Base-by-base conservation (phyloP, 2,113 vertebrate species). In the Anolis carolinensis region DNA sequence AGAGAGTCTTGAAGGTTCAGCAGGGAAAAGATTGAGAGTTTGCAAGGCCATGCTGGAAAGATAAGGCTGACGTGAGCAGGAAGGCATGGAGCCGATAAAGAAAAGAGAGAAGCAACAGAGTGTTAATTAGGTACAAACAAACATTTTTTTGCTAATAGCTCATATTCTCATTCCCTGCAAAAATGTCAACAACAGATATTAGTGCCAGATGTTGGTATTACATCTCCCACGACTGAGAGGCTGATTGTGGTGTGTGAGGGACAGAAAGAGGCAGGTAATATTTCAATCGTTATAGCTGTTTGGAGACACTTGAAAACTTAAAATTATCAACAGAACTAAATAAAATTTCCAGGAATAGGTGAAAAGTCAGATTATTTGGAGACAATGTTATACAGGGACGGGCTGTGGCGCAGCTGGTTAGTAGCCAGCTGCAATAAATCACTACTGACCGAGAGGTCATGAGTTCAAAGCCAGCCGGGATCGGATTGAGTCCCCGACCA, bases 121-220 rank as follows among this genome's bases (percentile, higher is more conserved):
- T 95, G 92, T 96, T 97, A 97, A 97, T 97, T 97, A 97, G 95
- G 95, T 95, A 94, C 96, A 96, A 96, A 96, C 96, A 97, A 97
- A 96, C 96, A 96, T 95, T 96, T 95, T 96, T 95, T 95, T 94
- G 92, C 96, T 97, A 96, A 96, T 95, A 97, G 94, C 95, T 96
- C 94, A 73, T 95, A 96, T 95, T 95, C 95, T 96, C 94, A 92
- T 95, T 96, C 95, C 93, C 67, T 55, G 67, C 93, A 94, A 96
- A n/a, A 97, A 96, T 96, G 97, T 96, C 96, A 97, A 97, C 96
- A 97, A 82, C 84, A 95, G 95, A 97, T 96, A 96, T 96, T 95
- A 96, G 95, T 93, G 95, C 96, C 97, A 97, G 96, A 96, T 97
- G 96, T 94, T n/a, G 62, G 91, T 80, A 88, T 74, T 88, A 93